Evolutionary conservation across 2,888 invertebrate genomes (phyloP).

Genomic region (Limnephilus rhombicus): DNA sequence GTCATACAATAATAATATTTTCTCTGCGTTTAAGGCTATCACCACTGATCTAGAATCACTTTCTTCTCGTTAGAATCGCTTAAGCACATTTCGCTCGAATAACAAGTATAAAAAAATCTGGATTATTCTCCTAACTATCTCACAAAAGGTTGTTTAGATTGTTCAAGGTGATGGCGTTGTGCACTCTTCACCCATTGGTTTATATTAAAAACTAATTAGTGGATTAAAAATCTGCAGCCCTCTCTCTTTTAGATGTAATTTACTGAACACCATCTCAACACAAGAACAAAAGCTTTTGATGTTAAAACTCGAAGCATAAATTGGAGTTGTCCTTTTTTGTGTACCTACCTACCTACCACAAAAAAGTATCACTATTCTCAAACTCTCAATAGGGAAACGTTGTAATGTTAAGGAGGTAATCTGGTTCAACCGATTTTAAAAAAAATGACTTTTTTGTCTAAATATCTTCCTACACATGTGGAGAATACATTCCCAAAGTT

Average conservation of each 20-base stretch:
- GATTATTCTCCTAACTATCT: not conserved
- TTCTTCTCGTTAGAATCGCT: conserved; percentile 29
- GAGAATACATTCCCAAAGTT: no score
- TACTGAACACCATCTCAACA: not conserved
- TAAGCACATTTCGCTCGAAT: not conserved
- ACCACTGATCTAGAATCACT: conserved; percentile 47
- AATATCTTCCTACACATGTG: no score
- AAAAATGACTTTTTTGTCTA: no score
- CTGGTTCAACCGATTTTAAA: no score
- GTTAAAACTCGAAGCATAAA: not conserved
- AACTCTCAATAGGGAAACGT: not conserved
- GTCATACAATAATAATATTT: not conserved
- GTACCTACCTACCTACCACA: not conserved
- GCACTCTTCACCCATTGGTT: not conserved
- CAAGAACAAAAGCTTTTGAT: not conserved
- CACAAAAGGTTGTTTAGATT: conserved; percentile 1
- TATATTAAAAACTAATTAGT: not conserved
- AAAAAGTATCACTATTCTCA: not conserved
- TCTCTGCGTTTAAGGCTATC: conserved; percentile 35
- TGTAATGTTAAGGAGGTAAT: not conserved
- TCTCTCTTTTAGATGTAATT: not conserved
- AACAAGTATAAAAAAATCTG: not conserved
- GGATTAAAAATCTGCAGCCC: not conserved
- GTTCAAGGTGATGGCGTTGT: not conserved
- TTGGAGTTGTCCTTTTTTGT: not conserved